Evolutionary conservation across 2,113 vertebrate species (phyloP).

Genomic region (Rhabdomys dilectus): DNA sequence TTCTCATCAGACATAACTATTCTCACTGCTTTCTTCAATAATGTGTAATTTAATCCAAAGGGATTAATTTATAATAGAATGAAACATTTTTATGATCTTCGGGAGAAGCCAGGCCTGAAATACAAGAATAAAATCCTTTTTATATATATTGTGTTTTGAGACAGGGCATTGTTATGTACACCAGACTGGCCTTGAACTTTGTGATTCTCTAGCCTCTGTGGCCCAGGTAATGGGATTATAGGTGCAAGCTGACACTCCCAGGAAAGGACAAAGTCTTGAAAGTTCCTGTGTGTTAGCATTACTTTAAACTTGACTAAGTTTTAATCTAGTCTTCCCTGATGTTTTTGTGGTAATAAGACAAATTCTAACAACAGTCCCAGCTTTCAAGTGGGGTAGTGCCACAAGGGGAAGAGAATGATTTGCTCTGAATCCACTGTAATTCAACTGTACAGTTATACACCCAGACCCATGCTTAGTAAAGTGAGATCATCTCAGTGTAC

Average conservation of each 20-base stretch:
- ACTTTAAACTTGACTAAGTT: constrained; percentile 46
- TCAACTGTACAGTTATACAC: not conserved
- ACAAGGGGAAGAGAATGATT: constrained; percentile 46
- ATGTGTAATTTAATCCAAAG: constrained; percentile 86
- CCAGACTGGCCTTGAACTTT: not conserved
- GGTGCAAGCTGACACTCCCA: not conserved
- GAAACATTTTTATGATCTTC: constrained; percentile 50
- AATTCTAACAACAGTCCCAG: constrained; percentile 21
- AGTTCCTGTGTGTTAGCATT: not conserved
- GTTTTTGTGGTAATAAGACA: constrained; percentile 54
- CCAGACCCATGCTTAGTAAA: not conserved
- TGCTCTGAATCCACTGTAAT: constrained; percentile 13
- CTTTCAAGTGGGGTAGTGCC: constrained; percentile 36
- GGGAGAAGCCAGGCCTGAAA: constrained; percentile 42
- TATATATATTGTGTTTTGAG: not conserved
- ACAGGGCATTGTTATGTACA: not conserved
- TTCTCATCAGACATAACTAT: constrained; percentile 77
- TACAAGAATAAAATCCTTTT: constrained; percentile 4
- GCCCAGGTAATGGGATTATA: not conserved
- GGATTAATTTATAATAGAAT: constrained; percentile 75
- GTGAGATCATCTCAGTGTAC: constrained; percentile 2
- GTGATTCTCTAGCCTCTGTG: not conserved
- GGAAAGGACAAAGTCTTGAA: constrained; percentile 29
- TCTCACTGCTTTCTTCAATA: constrained; percentile 83
- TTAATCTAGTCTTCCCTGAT: constrained; percentile 16